Percentiles rank a stretch among this genome's conserved stretches.
Evolutionary conservation across 2,797 vertebrate genomes (phyloP).

Genomic region (Rachycentron canadum): DNA sequence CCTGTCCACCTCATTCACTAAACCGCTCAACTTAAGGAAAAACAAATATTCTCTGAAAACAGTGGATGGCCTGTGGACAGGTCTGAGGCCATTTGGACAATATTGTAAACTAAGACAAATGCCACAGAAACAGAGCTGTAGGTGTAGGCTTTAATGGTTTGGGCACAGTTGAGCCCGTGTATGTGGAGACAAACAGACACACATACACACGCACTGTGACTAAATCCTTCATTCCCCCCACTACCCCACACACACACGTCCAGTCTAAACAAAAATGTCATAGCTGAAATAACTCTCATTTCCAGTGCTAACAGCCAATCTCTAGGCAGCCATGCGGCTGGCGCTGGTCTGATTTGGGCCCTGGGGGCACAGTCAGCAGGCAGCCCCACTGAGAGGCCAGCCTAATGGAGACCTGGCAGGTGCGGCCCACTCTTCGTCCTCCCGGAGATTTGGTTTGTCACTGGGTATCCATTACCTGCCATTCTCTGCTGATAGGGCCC

Average conservation of each 20-base stretch:
- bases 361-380: slow-evolving; percentile 94
- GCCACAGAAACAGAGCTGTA: slow-evolving; percentile 43
- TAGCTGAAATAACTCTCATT: slow-evolving; percentile 99
- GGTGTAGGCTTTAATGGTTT: slow-evolving; percentile 44
- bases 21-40: slow-evolving; percentile 63
- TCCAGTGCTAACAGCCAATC: slow-evolving; percentile 99
- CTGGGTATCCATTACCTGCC: slow-evolving; percentile 99
- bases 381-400: slow-evolving; percentile 92
- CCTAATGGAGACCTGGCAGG: slow-evolving; percentile 99
- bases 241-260: slow-evolving; percentile 69
- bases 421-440: slow-evolving; percentile 98
- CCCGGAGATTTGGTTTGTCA: slow-evolving; percentile 99
- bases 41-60: slow-evolving; percentile 66
- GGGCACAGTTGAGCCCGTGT: slow-evolving; percentile 25
- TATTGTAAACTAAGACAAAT: slow-evolving; percentile 67
- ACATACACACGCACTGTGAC: slow-evolving; percentile 46
- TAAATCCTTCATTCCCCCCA: slow-evolving; percentile 69
- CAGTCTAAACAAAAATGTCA: slow-evolving; percentile 97
- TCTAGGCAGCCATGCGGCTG: slow-evolving; percentile 84
- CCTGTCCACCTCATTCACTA: slow-evolving; percentile 64
- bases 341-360: slow-evolving; percentile 98
- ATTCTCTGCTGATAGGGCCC: slow-evolving; percentile 99
- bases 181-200: slow-evolving; percentile 31
- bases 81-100: slow-evolving; percentile 58
- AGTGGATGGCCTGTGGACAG: slow-evolving; percentile 54